Conservation (phyloP, 1,140 invertebrate genomes). For the Drosophila rufa region DNA sequence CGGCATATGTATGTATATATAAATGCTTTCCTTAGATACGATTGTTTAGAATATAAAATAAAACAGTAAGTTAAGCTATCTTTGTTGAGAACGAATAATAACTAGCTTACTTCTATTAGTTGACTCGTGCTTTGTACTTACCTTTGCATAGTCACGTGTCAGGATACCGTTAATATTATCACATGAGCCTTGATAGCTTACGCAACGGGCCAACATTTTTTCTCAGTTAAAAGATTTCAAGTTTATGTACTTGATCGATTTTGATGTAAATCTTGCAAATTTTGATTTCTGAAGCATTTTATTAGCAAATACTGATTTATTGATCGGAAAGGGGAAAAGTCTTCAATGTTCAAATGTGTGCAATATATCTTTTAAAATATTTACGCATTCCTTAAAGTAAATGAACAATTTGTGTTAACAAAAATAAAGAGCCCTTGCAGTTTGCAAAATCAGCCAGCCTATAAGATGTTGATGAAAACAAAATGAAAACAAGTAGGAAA, state of each 20-base stretch:
- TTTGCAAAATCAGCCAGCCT: neutral
- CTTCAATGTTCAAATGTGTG: neutral
- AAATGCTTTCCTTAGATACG: neutral
- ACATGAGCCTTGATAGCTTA: constrained; percentile 82
- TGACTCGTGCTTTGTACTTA: constrained; percentile 48
- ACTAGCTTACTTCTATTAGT: constrained; percentile 62
- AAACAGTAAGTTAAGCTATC: constrained; percentile 53
- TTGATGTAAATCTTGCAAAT: neutral
- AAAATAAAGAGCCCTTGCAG: neutral
- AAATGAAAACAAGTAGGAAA: no score
- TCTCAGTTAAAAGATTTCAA: constrained; percentile 10
- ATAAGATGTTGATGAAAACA: no score
- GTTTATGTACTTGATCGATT: constrained; percentile 14
- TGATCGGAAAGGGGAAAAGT: neutral
- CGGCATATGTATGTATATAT: constrained; percentile 1
- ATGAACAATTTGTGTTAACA: neutral
- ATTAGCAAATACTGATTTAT: neutral
- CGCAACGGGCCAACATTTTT: constrained; percentile 82
- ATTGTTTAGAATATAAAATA: constrained; percentile 33
- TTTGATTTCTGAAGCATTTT: neutral
- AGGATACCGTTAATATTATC: constrained; percentile 81
- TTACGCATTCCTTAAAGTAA: no score
- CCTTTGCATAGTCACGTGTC: constrained; percentile 80
- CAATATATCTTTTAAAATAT: neutral
- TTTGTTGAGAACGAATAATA: constrained; percentile 31